Evolutionary conservation across 2,888 invertebrate genomes (phyloP).

Genomic region (Sceliomorpha sp.): DNA sequence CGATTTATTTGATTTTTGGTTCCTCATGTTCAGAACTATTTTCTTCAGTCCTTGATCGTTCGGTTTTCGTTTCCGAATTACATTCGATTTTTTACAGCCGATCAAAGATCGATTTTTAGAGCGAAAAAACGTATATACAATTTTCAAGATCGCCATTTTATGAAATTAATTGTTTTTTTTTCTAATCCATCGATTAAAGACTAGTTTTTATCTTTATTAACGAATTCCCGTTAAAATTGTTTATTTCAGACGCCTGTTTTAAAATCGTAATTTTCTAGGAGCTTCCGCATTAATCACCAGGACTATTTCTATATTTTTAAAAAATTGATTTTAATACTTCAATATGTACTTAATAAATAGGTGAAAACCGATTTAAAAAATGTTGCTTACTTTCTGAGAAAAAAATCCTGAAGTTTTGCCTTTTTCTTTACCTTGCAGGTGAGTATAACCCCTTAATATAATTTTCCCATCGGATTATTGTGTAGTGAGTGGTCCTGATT

Average conservation of each 20-base stretch:
- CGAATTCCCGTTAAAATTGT: too few species aligned
- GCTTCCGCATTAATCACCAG: background rate
- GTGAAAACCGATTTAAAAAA: constrained; percentile 1
- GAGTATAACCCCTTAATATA: background rate
- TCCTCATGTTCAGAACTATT: constrained; percentile 3
- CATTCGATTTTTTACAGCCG: too few species aligned
- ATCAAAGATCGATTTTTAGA: too few species aligned
- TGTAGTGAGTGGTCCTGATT: too few species aligned
- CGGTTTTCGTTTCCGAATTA: too few species aligned
- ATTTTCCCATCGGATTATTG: too few species aligned
- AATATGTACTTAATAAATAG: background rate
- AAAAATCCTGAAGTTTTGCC: constrained; percentile 3
- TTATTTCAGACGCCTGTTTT: too few species aligned
- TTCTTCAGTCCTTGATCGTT: constrained; percentile 7
- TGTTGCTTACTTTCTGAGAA: constrained; percentile 5
- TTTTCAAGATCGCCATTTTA: too few species aligned
- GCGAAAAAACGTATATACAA: too few species aligned
- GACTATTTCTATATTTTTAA: background rate
- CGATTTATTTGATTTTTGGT: constrained; percentile 8
- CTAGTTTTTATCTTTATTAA: too few species aligned
- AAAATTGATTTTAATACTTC: constrained; percentile 4
- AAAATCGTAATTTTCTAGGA: constrained; percentile 7
- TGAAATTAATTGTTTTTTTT: too few species aligned
- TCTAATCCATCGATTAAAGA: too few species aligned
- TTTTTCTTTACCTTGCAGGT: constrained; percentile 10